These are phyloP conservation scores for Dolomedes plantarius DNA, from an alignment of 2,888 invertebrate genomes.

Conservation along the genomic window DNA sequence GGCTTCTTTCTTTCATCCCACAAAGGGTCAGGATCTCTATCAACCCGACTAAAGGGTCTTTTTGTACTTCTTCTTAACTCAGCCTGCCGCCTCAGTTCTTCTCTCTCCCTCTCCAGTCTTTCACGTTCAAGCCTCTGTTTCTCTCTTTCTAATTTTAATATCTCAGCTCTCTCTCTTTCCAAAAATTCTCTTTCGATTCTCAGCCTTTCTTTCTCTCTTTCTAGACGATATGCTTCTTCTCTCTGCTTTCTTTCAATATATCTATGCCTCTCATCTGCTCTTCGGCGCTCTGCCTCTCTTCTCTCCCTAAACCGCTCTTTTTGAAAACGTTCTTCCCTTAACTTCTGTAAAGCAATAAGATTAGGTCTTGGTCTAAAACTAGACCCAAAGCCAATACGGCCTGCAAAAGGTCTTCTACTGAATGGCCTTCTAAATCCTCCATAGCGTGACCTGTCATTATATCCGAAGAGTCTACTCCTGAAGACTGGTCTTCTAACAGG, in stretches of 20 bases:
- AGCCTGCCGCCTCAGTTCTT: conserved; percentile 45
- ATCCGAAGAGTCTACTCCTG: neutral
- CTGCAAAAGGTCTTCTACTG: conserved; percentile 14
- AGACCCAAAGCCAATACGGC: conserved; percentile 20
- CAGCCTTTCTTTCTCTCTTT: conserved; percentile 78
- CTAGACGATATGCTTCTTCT: conserved; percentile 88
- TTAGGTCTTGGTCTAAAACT: neutral
- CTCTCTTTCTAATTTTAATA: conserved; percentile 89
- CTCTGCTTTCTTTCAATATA: conserved; percentile 89
- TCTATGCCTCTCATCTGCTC: conserved; percentile 86
- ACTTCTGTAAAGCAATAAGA: neutral
- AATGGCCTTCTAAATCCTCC: conserved; percentile 23
- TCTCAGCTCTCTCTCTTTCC: conserved; percentile 85
- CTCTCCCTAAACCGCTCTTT: conserved; percentile 74
- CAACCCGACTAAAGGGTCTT: conserved; percentile 23
- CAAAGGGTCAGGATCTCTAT: conserved; percentile 21
- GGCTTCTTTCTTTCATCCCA: conserved; percentile 47
- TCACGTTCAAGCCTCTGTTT: conserved; percentile 78
- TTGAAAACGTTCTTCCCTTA: conserved; percentile 13
- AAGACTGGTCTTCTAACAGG: neutral
- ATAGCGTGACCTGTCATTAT: conserved; percentile 16
- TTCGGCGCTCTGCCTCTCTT: conserved; percentile 83
- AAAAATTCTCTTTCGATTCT: conserved; percentile 75
- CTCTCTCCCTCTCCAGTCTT: conserved; percentile 47
- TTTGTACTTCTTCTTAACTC: conserved; percentile 73